Conservation (phyloP, 2,797 vertebrate genomes). For the Myotis daubentonii region DNA sequence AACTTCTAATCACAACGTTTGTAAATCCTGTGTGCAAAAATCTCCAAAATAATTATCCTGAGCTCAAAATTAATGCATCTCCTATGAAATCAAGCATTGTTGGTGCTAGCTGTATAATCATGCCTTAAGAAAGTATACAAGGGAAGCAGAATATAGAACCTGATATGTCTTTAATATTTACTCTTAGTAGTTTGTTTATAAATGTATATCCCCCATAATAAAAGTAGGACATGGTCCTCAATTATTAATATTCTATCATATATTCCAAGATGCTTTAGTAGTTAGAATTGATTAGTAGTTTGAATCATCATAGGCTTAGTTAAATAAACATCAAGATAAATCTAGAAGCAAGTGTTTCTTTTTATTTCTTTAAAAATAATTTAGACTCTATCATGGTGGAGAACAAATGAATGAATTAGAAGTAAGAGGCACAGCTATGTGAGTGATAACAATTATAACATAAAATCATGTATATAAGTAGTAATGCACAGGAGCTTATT, state of each 20-base stretch:
- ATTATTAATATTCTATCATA: constrained; percentile 34
- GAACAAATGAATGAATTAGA: background rate
- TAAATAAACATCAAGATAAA: constrained; percentile 31
- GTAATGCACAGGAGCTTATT: background rate
- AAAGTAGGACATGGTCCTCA: background rate
- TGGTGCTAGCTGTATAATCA: constrained; percentile 61
- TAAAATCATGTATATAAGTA: background rate
- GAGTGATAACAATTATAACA: background rate
- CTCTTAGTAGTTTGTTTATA: constrained; percentile 53
- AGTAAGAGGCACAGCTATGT: background rate
- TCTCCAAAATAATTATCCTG: constrained; percentile 76
- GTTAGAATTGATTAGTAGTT: constrained; percentile 66
- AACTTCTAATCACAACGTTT: constrained; percentile 75
- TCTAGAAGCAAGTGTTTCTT: constrained; percentile 15
- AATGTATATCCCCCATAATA: constrained; percentile 3
- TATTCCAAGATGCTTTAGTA: constrained; percentile 1
- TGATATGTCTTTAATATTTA: constrained; percentile 42
- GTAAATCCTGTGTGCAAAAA: constrained; percentile 74
- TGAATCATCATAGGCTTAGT: background rate
- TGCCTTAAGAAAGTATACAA: constrained; percentile 22
- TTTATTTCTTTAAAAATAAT: constrained; percentile 30
- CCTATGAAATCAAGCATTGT: constrained; percentile 64
- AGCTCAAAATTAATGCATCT: constrained; percentile 74
- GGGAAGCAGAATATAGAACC: background rate
- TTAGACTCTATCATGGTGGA: background rate